These are phyloP conservation scores for Platichthys stellatus DNA, from an alignment of 2,113 vertebrate species.

Conservation along the genomic window DNA sequence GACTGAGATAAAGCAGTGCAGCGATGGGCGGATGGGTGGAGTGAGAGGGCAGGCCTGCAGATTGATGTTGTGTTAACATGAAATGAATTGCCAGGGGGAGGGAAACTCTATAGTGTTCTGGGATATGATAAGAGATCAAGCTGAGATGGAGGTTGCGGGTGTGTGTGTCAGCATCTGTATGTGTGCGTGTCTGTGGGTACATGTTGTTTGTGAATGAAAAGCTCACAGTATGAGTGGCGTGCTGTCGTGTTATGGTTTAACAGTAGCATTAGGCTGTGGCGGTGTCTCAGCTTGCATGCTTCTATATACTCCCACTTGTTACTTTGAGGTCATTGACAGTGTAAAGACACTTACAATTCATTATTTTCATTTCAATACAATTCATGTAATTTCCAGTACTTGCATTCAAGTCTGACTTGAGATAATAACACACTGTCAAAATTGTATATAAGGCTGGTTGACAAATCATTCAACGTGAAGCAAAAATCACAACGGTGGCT, in stretches of 20 bases:
- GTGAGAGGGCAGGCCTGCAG: conserved; percentile 54
- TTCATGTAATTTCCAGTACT: background rate
- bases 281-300: background rate
- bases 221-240: conserved; percentile 23
- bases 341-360: background rate
- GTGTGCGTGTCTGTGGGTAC: conserved; percentile 9
- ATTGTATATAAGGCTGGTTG: too few relatives aligned
- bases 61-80: conserved; percentile 69
- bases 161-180: conserved; percentile 31
- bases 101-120: conserved; percentile 51
- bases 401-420: too few relatives aligned
- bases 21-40: conserved; percentile 40
- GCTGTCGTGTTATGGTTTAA: background rate
- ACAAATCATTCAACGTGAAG: too few relatives aligned
- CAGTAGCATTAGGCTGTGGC: background rate
- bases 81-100: conserved; percentile 68
- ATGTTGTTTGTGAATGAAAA: conserved; percentile 52
- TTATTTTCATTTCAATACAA: too few relatives aligned
- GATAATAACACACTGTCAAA: too few relatives aligned
- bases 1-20: conserved; percentile 51
- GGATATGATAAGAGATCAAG: conserved; percentile 58
- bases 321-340: background rate
- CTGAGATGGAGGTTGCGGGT: conserved; percentile 35
- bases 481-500: too few relatives aligned
- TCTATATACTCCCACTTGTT: background rate